Percentiles rank a stretch among this genome's conserved stretches.
Evolutionary conservation across 2,888 invertebrate species (phyloP).

Genomic region (Campoplex capitator): DNA sequence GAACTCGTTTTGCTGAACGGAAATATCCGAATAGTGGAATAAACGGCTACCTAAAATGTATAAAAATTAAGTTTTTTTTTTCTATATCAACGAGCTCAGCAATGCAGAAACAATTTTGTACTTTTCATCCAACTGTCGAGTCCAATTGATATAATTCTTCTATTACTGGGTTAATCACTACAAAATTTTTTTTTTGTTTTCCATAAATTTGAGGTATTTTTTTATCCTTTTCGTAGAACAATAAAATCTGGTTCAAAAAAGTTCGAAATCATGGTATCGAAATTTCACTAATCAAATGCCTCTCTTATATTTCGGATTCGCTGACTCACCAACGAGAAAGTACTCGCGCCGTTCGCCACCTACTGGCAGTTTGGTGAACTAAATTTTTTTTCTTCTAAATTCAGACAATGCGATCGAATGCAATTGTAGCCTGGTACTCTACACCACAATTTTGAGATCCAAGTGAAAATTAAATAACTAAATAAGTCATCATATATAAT

Average conservation of each 20-base stretch:
- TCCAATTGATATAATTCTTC: too few species aligned
- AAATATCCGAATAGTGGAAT: constrained; percentile 27
- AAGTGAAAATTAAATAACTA: neutral
- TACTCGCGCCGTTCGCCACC: neutral
- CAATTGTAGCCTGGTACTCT: neutral
- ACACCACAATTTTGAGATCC: neutral
- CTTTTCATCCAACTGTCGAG: too few species aligned
- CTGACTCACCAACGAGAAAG: neutral
- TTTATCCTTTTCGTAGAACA: neutral
- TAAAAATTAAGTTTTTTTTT: neutral
- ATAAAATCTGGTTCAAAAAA: neutral
- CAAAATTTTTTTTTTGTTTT: neutral
- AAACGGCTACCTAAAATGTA: neutral
- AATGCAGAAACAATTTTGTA: neutral
- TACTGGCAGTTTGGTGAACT: neutral
- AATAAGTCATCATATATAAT: neutral
- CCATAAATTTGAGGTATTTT: neutral
- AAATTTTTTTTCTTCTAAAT: neutral
- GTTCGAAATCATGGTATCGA: neutral
- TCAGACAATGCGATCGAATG: neutral
- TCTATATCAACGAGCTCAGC: too few species aligned
- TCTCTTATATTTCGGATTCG: neutral
- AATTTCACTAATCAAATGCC: neutral
- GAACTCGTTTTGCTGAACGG: constrained; percentile 31
- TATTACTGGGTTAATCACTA: too few species aligned